Conservation (phyloP, 2,797 vertebrate species). For the Hipposideros larvatus region DNA sequence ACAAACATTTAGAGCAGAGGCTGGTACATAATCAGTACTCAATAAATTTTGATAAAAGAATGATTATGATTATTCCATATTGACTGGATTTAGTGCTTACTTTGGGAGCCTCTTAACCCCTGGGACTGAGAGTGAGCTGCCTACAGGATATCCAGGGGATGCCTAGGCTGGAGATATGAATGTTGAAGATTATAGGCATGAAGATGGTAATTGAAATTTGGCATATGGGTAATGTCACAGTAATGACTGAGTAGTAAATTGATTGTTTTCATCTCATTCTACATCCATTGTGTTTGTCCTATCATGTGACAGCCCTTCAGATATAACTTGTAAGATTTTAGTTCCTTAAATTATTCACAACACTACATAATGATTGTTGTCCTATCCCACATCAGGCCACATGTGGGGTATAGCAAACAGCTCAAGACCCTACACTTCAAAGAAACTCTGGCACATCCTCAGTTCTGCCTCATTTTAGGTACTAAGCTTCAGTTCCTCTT, state of each 20-base stretch:
- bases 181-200: neutral
- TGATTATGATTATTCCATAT: neutral
- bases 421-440: neutral
- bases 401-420: neutral
- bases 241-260: neutral
- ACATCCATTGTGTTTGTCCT: neutral
- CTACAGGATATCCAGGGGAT: neutral
- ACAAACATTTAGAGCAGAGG: neutral
- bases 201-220: neutral
- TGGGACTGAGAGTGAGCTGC: neutral
- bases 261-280: neutral
- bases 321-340: neutral
- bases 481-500: neutral
- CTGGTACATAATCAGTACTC: neutral
- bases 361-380: neutral
- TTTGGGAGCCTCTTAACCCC: neutral
- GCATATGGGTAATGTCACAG: neutral
- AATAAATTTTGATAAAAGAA: conserved; percentile 2
- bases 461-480: neutral
- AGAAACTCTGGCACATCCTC: neutral
- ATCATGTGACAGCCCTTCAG: neutral
- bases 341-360: neutral
- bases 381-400: neutral
- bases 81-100: neutral
- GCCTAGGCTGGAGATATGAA: neutral